These are phyloP conservation scores for Apistogramma diplotaenia DNA, from an alignment of 2,113 vertebrate species.

Conservation along the genomic window DNA sequence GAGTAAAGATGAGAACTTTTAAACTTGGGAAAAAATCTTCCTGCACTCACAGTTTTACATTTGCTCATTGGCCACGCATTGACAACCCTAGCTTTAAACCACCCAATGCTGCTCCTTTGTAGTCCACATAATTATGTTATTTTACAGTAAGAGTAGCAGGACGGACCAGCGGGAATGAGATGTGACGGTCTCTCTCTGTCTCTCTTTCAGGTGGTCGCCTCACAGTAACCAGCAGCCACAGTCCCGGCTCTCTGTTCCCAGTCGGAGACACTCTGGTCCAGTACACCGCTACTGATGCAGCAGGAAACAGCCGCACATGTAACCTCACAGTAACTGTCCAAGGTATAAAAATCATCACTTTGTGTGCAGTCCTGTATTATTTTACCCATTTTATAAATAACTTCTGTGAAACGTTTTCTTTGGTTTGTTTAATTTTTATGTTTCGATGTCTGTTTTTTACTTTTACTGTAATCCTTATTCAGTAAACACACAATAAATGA, in stretches of 20 bases:
- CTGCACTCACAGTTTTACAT: neutral
- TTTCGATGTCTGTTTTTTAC: too few species aligned
- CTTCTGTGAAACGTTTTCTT: too few species aligned
- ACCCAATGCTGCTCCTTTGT: neutral
- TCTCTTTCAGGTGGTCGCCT: slow-evolving; percentile 77
- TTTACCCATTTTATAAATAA: too few species aligned
- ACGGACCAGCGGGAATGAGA: neutral
- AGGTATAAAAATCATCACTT: slow-evolving; percentile 70
- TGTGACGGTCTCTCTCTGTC: neutral
- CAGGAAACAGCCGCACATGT: slow-evolving; percentile 91
- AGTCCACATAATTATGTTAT: neutral
- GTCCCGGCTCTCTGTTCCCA: slow-evolving; percentile 84
- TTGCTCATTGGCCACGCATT: neutral
- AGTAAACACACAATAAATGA: neutral
- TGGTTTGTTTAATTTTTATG: too few species aligned
- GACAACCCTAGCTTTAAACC: neutral
- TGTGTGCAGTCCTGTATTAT: too few species aligned
- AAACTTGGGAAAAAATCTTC: neutral
- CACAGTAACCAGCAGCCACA: slow-evolving; percentile 81
- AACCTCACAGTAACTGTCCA: slow-evolving; percentile 87
- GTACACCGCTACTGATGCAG: slow-evolving; percentile 86
- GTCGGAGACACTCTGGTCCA: slow-evolving; percentile 86
- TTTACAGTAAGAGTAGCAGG: neutral
- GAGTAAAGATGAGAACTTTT: neutral
- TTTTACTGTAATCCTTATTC: too few species aligned